Evolutionary conservation across 37 sponge, comb jelly and placozoan genomes (phyloP).

Genomic region (Ephydatia muelleri): DNA sequence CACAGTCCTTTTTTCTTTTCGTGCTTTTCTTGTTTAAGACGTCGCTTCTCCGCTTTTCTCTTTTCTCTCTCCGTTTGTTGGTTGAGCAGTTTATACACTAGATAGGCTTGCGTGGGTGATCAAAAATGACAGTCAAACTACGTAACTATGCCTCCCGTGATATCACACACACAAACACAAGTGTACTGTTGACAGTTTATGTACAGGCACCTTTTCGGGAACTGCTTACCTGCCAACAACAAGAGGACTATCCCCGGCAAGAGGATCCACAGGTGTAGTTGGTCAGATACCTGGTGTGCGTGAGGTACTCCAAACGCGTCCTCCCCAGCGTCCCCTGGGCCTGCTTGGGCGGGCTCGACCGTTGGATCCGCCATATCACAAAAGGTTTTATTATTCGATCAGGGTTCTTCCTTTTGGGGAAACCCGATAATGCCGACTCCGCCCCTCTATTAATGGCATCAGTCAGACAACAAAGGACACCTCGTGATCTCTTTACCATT

Average conservation of each 20-base stretch:
- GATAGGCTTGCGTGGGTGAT: constrained; percentile 32
- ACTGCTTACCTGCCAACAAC: constrained; percentile 47
- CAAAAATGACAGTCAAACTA: neutral
- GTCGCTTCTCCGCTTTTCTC: constrained; percentile 60
- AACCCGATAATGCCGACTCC: too few species aligned
- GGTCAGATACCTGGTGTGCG: constrained; percentile 54
- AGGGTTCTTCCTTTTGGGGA: too few species aligned
- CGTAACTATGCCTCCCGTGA: neutral
- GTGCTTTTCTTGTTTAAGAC: constrained; percentile 55
- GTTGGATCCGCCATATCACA: too few species aligned
- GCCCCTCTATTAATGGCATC: too few species aligned
- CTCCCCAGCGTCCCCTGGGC: neutral
- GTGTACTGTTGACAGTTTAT: neutral
- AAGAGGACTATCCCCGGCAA: constrained; percentile 42
- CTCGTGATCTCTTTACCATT: too few species aligned
- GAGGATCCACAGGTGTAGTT: constrained; percentile 53
- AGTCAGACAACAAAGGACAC: too few species aligned
- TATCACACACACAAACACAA: too few species aligned
- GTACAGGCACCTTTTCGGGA: neutral
- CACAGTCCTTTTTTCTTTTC: constrained; percentile 53
- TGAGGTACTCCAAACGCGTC: constrained; percentile 54
- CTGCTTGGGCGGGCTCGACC: too few species aligned
- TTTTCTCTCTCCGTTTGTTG: constrained; percentile 40
- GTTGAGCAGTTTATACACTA: constrained; percentile 46
- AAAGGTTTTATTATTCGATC: too few species aligned